Base-by-base conservation (phyloP, 2,797 vertebrate species). In the Menidia menidia region DNA sequence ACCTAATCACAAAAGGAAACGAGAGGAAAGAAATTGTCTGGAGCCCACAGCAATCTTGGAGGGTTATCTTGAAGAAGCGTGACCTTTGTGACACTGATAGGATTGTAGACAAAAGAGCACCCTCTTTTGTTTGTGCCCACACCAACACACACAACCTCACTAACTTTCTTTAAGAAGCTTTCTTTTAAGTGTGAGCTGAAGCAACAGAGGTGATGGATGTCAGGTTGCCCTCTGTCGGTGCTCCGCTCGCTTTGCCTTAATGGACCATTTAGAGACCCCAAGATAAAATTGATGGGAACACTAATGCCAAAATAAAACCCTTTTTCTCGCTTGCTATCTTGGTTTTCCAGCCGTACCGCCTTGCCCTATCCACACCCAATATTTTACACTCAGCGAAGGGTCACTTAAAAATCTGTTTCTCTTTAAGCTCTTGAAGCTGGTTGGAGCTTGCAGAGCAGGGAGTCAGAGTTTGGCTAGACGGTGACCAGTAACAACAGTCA, bases 31-130 rank as follows among this genome's bases (percentile, higher is more conserved):
- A 90, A 92, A 86, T 88, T 73, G 70, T 67, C 78, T 71, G 48
- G 87, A 87, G 93, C 88, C 93, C 88, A 78, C 77, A 88, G 89
- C 89, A 74, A 86, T 91, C 93, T 94, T 85, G 42, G 77, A 85
- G 90, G 93, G 90, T 94, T 90, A 90, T 92, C 89, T 88, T 89
- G 89, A 89, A 86, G 89, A 90, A 90, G 89, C 93, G 88, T 91
- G 84, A 96, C 95, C 93, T 94, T 92, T 92, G 89, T 92, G 92
- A 92, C 87, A 93, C 86, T 94, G 95, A 95, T 94, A 92, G 92
- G 92, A 94, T 95, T 95, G 95, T 81, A 84, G 92, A 93, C 91
- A 84, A 86, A 85, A 73, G 75, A 81, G 33, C 73, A 66, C 19
- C 71, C 71, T 81, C 71, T 81, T 78, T 39, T 69, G 70, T 69